Evolutionary conservation across 2,113 vertebrate species (phyloP), one percentile per base, ranked within the genome.

Genomic region (Gavia stellata): DNA sequence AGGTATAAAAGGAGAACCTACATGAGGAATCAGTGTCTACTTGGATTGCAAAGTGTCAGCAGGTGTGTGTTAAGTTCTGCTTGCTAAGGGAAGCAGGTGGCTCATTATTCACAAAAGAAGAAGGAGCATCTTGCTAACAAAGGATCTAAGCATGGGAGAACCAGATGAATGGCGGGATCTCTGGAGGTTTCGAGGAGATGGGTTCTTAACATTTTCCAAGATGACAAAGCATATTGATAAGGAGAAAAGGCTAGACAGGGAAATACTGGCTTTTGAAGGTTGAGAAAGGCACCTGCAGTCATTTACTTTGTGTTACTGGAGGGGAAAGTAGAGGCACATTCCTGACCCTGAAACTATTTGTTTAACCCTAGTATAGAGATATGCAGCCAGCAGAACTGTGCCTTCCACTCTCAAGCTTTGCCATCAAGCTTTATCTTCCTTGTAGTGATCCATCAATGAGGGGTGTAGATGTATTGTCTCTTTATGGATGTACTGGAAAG

Each of bases 381-480:
- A 6, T 0, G 1, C 20, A 58, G 28, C 21, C 14, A 26, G 34
- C 44, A n/a, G 31, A 55, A 10, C 17, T 7, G 14, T 33, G n/a
- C 63, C 21, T 52, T 67, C 42, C 34, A 56, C 52, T 40, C 70
- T 90, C 31, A 18, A 47, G 49, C 24, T 81, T 74, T 42, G 47
- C 61, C 53, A 5, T 47, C 52, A 34, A 31, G 29, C 34, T 61
- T 72, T 15, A 56, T 6, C 42, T 70, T 75, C 50, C 90, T 67
- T 53, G 20, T 52, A 21, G 1, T 17, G 61, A 55, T 14, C 25
- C 6, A 2, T 23, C 26, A 24, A 1, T 26, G 52, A 17, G 24
- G 53, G 14, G 2, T 50, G 44, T 40, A 49, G 52, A 7, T 17
- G 1, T 20, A 4, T 62, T 74, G 31, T 33, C 15, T 88, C 72